Evolutionary conservation across 2,888 invertebrate species (phyloP).

Genomic region (Apamea epomidion): DNA sequence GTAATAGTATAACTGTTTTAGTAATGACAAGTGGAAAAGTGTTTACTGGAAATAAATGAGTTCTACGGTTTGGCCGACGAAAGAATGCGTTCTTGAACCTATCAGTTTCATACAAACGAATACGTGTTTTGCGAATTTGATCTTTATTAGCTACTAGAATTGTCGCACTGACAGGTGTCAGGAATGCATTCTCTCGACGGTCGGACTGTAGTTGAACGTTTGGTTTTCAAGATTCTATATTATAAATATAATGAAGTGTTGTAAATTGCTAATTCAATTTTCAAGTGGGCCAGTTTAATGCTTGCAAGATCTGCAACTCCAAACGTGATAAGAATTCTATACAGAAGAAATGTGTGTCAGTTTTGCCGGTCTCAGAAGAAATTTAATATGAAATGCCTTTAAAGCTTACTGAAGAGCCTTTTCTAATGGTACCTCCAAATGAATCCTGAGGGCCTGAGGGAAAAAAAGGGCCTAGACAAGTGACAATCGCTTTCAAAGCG

Average conservation of each 20-base stretch:
- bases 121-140: too few relatives aligned
- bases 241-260: slow-evolving; percentile 1
- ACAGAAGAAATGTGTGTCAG: neutral
- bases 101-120: too few relatives aligned
- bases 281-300: neutral
- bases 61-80: neutral
- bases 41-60: slow-evolving; percentile 42
- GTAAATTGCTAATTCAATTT: slow-evolving; percentile 12
- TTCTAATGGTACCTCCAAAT: neutral
- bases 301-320: neutral
- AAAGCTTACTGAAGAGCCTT: neutral
- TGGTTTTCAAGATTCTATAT: neutral
- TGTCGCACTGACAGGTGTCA: too few relatives aligned
- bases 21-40: slow-evolving; percentile 62
- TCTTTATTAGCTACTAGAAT: too few relatives aligned
- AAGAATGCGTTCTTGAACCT: too few relatives aligned
- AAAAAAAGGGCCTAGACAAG: neutral
- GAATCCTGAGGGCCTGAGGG: neutral
- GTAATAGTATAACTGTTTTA: slow-evolving; percentile 66
- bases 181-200: too few relatives aligned
- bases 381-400: too few relatives aligned
- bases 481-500: too few relatives aligned
- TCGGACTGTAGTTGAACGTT: neutral
- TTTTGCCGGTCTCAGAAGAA: neutral
- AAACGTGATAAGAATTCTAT: neutral